These are phyloP conservation scores for Ostrea edulis DNA, from an alignment of 1,140 invertebrate genomes.

Conservation along the genomic window DNA sequence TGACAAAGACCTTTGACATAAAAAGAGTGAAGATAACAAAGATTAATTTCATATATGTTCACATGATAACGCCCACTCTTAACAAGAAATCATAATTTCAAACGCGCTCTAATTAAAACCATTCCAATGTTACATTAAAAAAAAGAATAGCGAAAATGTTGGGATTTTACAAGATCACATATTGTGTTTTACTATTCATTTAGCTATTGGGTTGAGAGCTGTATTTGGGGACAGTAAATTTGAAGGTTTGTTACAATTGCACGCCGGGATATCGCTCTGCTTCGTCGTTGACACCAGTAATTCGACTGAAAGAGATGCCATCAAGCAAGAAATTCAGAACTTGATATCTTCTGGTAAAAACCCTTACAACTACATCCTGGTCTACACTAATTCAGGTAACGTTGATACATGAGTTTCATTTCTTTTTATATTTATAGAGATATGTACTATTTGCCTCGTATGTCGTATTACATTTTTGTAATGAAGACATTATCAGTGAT, in stretches of 20 bases:
- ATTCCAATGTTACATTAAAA: no score
- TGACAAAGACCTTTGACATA: no score
- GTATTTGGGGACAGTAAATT: slow-evolving; percentile 36
- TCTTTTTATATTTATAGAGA: no score
- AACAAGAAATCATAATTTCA: no score
- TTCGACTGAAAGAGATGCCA: slow-evolving; percentile 10
- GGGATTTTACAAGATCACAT: neutral
- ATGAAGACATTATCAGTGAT: no score
- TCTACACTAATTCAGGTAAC: neutral
- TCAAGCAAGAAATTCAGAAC: slow-evolving; percentile 6
- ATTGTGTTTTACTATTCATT: neutral
- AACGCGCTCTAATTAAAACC: no score
- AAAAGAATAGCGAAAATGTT: neutral
- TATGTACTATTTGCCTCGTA: no score
- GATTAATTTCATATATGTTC: no score
- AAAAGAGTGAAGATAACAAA: no score
- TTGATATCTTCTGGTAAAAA: neutral
- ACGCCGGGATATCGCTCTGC: slow-evolving; percentile 30
- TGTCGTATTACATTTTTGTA: no score
- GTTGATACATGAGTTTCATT: neutral
- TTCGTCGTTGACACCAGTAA: slow-evolving; percentile 49
- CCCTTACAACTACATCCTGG: slow-evolving; percentile 30
- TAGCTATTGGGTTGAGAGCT: slow-evolving; percentile 39
- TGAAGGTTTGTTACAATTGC: slow-evolving; percentile 34
- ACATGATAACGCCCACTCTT: no score